These are phyloP conservation scores for Parnassius glacialis DNA, from an alignment of 2,888 invertebrate species.

Conservation along the genomic window DNA sequence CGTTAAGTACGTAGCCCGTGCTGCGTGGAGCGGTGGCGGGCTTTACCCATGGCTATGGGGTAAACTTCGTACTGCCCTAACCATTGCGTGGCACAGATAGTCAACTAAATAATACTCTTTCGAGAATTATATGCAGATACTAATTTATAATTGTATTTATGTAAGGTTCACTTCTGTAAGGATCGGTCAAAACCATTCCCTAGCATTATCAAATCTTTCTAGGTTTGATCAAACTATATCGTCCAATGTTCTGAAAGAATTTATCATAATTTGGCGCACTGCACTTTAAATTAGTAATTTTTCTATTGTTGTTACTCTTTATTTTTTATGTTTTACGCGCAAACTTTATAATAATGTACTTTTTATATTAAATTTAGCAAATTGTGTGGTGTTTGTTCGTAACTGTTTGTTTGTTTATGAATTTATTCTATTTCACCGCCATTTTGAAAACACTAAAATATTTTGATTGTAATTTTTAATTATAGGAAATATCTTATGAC, in stretches of 20 bases:
- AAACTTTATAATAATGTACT: slow-evolving; percentile 8
- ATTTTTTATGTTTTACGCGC: slow-evolving; percentile 11
- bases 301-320: not conserved
- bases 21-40: slow-evolving; percentile 84
- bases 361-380: slow-evolving; percentile 1
- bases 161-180: slow-evolving; percentile 1
- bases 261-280: slow-evolving; percentile 13
- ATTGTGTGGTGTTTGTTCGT: not conserved
- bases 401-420: not conserved
- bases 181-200: slow-evolving; percentile 19
- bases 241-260: slow-evolving; percentile 21
- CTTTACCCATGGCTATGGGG: slow-evolving; percentile 86
- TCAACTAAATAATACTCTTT: slow-evolving; percentile 15
- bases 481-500: slow-evolving; percentile 19
- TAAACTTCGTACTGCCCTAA: slow-evolving; percentile 75
- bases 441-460: slow-evolving; percentile 7
- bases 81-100: slow-evolving; percentile 73
- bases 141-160: slow-evolving; percentile 11
- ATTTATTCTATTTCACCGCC: slow-evolving; percentile 1
- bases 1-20: slow-evolving; percentile 85
- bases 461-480: slow-evolving; percentile 19
- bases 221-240: slow-evolving; percentile 16
- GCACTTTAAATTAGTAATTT: slow-evolving; percentile 3
- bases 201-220: slow-evolving; percentile 13
- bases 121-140: slow-evolving; percentile 18